Evolutionary conservation across 2,888 invertebrate species (phyloP).

Genomic region (Phengaris arion): DNA sequence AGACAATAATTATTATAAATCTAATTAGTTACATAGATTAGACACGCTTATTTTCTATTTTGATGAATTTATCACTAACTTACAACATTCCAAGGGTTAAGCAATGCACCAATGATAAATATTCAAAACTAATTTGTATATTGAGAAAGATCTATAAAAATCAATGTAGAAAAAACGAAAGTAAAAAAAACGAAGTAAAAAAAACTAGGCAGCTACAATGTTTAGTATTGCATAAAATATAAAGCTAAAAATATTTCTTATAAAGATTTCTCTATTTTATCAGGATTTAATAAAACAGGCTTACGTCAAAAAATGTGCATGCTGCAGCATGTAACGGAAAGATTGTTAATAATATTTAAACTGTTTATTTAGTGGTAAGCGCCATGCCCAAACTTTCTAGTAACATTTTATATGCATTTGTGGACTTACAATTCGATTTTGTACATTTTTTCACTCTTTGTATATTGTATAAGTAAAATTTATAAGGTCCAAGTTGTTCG

Average conservation of each 20-base stretch:
- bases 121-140: not conserved
- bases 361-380: no score
- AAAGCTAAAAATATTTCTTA: not conserved
- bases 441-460: not conserved
- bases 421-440: not conserved
- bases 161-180: no score
- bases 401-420: not conserved
- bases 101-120: not conserved
- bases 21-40: not conserved
- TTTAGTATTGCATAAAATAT: no score
- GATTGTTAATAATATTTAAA: no score
- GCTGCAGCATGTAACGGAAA: not conserved
- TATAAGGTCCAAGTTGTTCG: not conserved
- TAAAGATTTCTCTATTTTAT: not conserved
- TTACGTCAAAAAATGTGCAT: not conserved
- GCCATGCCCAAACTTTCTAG: not conserved
- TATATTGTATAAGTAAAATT: not conserved
- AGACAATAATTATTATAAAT: not conserved
- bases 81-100: slow-evolving; percentile 13
- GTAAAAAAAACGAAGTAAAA: no score
- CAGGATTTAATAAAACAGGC: not conserved
- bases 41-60: not conserved
- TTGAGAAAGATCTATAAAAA: not conserved
- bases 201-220: not conserved
- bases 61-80: not conserved